Evolutionary conservation across 1,140 invertebrate genomes (phyloP).

Genomic region (Bathynomus jamesi): DNA sequence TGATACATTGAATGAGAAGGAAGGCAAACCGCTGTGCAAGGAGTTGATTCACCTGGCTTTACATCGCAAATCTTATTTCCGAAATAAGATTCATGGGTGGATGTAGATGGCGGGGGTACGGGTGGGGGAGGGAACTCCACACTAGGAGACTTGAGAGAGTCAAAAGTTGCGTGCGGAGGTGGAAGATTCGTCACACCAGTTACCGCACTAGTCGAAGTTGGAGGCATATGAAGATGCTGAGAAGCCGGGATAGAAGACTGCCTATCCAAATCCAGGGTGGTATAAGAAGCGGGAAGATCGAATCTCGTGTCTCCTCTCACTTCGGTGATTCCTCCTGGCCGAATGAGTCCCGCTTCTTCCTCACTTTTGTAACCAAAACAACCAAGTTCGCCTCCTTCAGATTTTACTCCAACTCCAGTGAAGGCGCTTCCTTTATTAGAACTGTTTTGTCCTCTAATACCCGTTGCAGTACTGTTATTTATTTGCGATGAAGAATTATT

Average conservation of each 20-base stretch:
- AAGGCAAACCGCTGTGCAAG: constrained; percentile 28
- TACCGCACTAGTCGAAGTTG: constrained; percentile 22
- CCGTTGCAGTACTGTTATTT: constrained; percentile 1
- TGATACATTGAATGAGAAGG: constrained; percentile 21
- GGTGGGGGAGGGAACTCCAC: constrained; percentile 35
- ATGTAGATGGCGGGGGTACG: constrained; percentile 43
- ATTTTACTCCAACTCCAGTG: constrained; percentile 24
- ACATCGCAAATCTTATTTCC: constrained; percentile 28
- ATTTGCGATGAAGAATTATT: too few species aligned
- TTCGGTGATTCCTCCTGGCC: constrained; percentile 29
- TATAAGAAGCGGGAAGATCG: constrained; percentile 26
- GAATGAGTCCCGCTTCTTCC: constrained; percentile 28
- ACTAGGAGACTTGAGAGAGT: constrained; percentile 27
- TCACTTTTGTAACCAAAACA: constrained; percentile 35
- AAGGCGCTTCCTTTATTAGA: constrained; percentile 14
- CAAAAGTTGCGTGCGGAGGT: constrained; percentile 43
- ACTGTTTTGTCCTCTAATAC: not conserved
- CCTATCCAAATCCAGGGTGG: constrained; percentile 33
- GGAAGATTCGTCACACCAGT: constrained; percentile 39
- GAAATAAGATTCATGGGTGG: constrained; percentile 5
- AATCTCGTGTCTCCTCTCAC: constrained; percentile 29
- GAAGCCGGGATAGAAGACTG: constrained; percentile 31
- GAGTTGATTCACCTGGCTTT: constrained; percentile 27
- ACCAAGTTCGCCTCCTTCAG: constrained; percentile 14
- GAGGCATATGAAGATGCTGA: constrained; percentile 18